A percentile compares a stretch with the other conserved stretches of the same genome.
phyloP scores from a whole-genome alignment of 2,113 vertebrate species.

The Leiothrix lutea region DNA sequence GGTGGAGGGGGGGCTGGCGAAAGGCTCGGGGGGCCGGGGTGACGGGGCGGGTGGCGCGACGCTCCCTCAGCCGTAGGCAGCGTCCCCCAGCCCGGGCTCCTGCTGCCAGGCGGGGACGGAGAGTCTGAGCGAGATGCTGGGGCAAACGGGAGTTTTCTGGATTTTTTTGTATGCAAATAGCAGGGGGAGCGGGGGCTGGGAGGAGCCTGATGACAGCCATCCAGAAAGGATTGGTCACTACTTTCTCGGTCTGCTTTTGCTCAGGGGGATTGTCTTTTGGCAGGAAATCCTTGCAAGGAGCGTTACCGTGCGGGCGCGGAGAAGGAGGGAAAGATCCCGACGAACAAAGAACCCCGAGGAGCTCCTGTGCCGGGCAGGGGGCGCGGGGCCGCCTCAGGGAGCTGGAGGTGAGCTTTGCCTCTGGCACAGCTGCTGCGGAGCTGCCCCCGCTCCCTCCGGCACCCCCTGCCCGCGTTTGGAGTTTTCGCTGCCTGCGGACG shows the following conservation, averaged over 20 bases:
- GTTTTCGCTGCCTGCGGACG: not conserved
- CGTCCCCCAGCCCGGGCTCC: not conserved
- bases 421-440: not conserved
- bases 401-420: not conserved
- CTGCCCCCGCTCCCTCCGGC: not conserved
- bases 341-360: not conserved
- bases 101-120: constrained; percentile 34
- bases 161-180: constrained; percentile 78
- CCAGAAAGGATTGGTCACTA: constrained; percentile 72
- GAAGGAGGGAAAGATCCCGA: not conserved
- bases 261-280: constrained; percentile 62
- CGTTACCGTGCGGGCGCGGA: not conserved
- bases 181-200: constrained; percentile 67
- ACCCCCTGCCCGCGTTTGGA: fast-evolving
- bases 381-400: not conserved
- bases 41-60: not conserved
- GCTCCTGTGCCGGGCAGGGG: not conserved
- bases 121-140: constrained; percentile 50
- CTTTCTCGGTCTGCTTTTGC: constrained; percentile 42
- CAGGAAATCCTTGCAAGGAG: constrained; percentile 40
- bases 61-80: constrained; percentile 21
- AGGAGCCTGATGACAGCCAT: constrained; percentile 70
- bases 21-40: not conserved
- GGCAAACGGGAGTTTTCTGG: constrained; percentile 59
- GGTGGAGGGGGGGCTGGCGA: not conserved